Evolutionary conservation across 1,140 invertebrate genomes (phyloP).

Genomic region (Bradysia coprophila): DNA sequence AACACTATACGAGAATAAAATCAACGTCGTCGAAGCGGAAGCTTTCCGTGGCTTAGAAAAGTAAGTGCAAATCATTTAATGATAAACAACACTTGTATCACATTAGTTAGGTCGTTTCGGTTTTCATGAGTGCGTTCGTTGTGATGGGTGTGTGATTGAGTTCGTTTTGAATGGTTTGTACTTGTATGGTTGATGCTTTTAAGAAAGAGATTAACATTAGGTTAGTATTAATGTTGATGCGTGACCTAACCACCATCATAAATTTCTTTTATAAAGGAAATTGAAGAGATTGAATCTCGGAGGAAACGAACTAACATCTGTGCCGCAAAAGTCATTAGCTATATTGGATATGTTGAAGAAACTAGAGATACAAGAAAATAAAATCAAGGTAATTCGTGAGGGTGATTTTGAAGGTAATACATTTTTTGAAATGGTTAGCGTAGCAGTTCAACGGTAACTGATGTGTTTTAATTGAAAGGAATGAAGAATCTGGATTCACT

Average conservation of each 20-base stretch:
- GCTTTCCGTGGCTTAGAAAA: slow-evolving; percentile 71
- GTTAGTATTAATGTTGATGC: too few species aligned
- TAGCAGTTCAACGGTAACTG: not conserved
- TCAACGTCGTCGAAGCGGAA: slow-evolving; percentile 52
- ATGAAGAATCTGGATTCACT: slow-evolving; percentile 60
- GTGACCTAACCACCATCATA: too few species aligned
- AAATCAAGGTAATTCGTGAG: slow-evolving; percentile 51
- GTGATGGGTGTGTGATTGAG: too few species aligned
- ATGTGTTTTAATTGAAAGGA: slow-evolving; percentile 28
- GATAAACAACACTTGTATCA: too few species aligned
- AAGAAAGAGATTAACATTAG: too few species aligned
- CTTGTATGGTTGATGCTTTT: too few species aligned
- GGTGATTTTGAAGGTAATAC: slow-evolving; percentile 63
- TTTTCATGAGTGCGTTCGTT: too few species aligned
- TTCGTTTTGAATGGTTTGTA: too few species aligned
- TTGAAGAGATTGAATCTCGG: slow-evolving; percentile 70
- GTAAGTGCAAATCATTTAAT: too few species aligned
- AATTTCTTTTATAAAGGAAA: slow-evolving; percentile 40
- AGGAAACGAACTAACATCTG: slow-evolving; percentile 52
- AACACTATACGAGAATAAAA: slow-evolving; percentile 74
- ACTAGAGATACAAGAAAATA: slow-evolving; percentile 74
- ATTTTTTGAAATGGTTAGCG: not conserved
- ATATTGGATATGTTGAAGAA: slow-evolving; percentile 62
- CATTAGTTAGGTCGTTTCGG: too few species aligned
- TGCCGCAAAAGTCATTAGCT: slow-evolving; percentile 59